These are phyloP conservation scores for Melanotaenia trifasciata DNA, from an alignment of 2,797 vertebrate genomes.

Conservation along the genomic window DNA sequence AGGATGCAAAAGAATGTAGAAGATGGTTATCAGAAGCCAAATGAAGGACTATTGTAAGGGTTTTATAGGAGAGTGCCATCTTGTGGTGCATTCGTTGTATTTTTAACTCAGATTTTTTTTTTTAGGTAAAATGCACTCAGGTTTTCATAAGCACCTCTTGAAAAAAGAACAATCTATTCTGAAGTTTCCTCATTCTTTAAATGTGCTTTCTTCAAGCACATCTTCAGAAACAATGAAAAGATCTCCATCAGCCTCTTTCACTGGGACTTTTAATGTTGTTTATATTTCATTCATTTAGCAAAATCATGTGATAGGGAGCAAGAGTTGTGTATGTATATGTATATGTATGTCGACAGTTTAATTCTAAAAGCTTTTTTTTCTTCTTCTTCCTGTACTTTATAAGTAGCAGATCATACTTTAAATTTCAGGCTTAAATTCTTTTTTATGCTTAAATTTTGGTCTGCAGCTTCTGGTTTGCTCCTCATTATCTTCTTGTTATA, in stretches of 20 bases:
- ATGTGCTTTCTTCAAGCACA: background rate
- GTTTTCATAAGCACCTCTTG: background rate
- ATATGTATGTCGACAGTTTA: constrained; percentile 17
- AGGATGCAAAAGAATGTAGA: background rate
- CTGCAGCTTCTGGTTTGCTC: constrained; percentile 27
- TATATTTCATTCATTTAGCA: background rate
- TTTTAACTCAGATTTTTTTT: background rate
- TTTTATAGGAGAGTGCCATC: constrained; percentile 41
- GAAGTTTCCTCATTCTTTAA: constrained; percentile 19
- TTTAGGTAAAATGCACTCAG: background rate
- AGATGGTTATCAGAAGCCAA: background rate
- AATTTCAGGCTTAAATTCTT: constrained; percentile 17
- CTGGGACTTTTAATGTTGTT: background rate
- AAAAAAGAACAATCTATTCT: constrained; percentile 20
- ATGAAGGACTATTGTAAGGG: background rate
- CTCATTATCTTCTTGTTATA: constrained; percentile 49
- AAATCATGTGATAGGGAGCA: background rate
- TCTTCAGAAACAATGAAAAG: constrained; percentile 9
- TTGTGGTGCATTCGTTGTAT: constrained; percentile 20
- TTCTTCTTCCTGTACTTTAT: background rate
- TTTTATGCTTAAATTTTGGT: constrained; percentile 21
- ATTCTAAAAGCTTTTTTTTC: constrained; percentile 8
- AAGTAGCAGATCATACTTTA: constrained; percentile 6
- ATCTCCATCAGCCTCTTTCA: background rate
- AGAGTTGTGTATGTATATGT: background rate